These are phyloP conservation scores for Burhinus oedicnemus DNA, from an alignment of 2,113 vertebrate species.

Conservation along the genomic window DNA sequence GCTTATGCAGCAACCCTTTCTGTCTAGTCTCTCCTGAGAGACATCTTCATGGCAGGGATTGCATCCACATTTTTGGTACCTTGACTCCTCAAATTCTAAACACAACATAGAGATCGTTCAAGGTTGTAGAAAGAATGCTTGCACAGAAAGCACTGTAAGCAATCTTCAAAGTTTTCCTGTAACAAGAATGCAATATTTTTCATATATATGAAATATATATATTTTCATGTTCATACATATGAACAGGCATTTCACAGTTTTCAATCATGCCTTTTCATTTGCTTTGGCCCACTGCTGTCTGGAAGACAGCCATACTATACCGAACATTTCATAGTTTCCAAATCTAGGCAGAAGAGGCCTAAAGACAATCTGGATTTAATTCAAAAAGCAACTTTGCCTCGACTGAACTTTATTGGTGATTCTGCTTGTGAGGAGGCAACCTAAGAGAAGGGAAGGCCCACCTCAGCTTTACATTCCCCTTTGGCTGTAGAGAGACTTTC, in stretches of 20 bases:
- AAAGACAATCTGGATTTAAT: neutral
- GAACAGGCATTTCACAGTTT: neutral
- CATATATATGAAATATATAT: neutral
- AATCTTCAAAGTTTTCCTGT: neutral
- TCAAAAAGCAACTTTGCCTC: neutral
- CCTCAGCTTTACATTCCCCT: neutral
- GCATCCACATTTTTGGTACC: neutral
- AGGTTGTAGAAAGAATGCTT: neutral
- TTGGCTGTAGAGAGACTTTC: neutral
- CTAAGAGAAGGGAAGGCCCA: neutral
- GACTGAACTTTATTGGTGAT: neutral
- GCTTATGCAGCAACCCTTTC: neutral
- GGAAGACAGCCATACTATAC: neutral
- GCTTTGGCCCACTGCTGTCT: neutral
- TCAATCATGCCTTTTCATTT: slow-evolving; percentile 9
- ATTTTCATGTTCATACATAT: neutral
- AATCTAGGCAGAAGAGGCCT: neutral
- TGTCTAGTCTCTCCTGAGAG: neutral
- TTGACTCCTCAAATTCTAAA: neutral
- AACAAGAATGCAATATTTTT: neutral
- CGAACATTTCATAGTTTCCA: neutral
- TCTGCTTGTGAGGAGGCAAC: neutral
- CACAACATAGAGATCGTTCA: accelerated
- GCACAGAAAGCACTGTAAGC: neutral
- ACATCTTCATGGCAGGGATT: neutral